These are phyloP conservation scores for Drosophila macrothrix DNA, from an alignment of 2,888 invertebrate species.

Conservation along the genomic window DNA sequence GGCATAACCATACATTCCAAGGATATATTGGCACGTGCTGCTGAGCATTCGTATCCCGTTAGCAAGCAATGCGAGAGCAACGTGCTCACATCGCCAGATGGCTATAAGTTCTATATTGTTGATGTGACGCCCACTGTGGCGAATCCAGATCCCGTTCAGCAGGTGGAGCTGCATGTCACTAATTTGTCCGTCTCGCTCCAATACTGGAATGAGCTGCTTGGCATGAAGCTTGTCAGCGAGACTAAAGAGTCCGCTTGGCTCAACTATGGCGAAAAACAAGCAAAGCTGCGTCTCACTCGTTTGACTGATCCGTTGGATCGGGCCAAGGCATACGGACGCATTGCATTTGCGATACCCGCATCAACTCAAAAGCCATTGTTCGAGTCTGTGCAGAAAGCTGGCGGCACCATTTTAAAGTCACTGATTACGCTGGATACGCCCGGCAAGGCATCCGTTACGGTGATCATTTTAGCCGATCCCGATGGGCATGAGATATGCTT, in stretches of 20 bases:
- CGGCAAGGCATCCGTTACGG: constrained; percentile 97
- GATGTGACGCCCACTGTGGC: constrained; percentile 87
- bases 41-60: constrained; percentile 90
- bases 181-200: constrained; percentile 90
- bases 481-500: constrained; percentile 99
- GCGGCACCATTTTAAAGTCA: constrained; percentile 93
- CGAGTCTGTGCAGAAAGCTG: constrained; percentile 89
- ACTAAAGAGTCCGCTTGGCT: constrained; percentile 88
- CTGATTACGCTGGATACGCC: constrained; percentile 97
- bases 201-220: constrained; percentile 94
- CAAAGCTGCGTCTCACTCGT: constrained; percentile 89
- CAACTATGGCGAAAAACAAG: constrained; percentile 90
- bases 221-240: constrained; percentile 89
- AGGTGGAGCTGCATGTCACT: constrained; percentile 92
- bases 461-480: constrained; percentile 98
- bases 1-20: constrained; percentile 94
- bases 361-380: constrained; percentile 92
- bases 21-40: constrained; percentile 91
- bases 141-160: constrained; percentile 91
- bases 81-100: constrained; percentile 94
- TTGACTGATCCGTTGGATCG: constrained; percentile 88
- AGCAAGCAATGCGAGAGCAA: constrained; percentile 87
- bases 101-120: constrained; percentile 93
- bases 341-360: constrained; percentile 96
- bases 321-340: constrained; percentile 96